Percentiles rank a stretch among this genome's conserved stretches.
phyloP scores from a whole-genome alignment of 2,113 vertebrate species.

The Oplegnathus fasciatus region DNA sequence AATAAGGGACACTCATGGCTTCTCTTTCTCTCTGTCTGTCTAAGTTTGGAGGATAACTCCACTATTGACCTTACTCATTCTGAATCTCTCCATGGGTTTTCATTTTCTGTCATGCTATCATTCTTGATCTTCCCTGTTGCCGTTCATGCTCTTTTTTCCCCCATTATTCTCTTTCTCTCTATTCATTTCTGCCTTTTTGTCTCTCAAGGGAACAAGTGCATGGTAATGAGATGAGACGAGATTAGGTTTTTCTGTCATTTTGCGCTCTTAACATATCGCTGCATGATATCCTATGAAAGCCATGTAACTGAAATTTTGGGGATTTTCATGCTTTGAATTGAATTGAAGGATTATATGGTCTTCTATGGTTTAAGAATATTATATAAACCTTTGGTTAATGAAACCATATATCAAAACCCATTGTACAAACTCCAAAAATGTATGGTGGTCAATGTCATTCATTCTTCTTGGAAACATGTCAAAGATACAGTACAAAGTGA shows the following conservation, averaged over 20 bases:
- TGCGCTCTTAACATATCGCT: slow-evolving; percentile 4
- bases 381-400: background rate
- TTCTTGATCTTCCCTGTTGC: slow-evolving; percentile 5
- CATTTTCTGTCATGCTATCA: slow-evolving; percentile 24
- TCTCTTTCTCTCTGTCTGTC: slow-evolving; percentile 38
- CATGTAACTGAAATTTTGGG: slow-evolving; percentile 5
- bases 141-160: background rate
- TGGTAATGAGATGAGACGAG: slow-evolving; percentile 39
- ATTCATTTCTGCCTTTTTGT: slow-evolving; percentile 27
- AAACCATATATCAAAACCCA: slow-evolving; percentile 14
- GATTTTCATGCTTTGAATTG: slow-evolving; percentile 22
- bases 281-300: slow-evolving; percentile 23
- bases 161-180: background rate
- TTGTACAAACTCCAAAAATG: background rate
- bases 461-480: slow-evolving; percentile 11
- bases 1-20: slow-evolving; percentile 52
- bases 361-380: background rate
- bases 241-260: slow-evolving; percentile 39
- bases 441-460: background rate
- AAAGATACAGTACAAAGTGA: background rate
- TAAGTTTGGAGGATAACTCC: slow-evolving; percentile 47
- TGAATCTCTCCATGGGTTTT: slow-evolving; percentile 2
- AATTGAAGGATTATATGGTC: slow-evolving; percentile 19
- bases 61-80: slow-evolving; percentile 35
- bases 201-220: slow-evolving; percentile 6